Conservation (phyloP, 2,888 invertebrate genomes). For the Lithophane leautieri region DNA sequence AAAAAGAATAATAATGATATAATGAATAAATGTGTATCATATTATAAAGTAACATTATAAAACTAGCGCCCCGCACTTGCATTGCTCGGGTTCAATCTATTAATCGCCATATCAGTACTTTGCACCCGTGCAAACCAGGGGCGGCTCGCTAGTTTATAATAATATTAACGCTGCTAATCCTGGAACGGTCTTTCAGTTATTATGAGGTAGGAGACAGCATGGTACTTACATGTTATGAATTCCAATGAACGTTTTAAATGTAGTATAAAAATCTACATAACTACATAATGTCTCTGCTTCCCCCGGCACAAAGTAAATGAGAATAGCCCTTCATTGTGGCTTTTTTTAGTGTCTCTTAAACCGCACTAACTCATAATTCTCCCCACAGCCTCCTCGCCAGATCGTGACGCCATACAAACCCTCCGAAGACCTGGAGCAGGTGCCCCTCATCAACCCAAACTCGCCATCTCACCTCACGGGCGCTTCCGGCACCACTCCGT, state of each 20-base stretch:
- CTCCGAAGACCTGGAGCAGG: slow-evolving; percentile 94
- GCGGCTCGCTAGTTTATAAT: neutral
- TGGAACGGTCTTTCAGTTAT: too few species aligned
- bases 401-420: slow-evolving; percentile 97
- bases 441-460: slow-evolving; percentile 91
- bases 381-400: slow-evolving; percentile 94
- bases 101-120: neutral
- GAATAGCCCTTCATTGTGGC: neutral
- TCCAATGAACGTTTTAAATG: neutral
- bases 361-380: slow-evolving; percentile 78
- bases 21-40: neutral
- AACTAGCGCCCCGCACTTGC: neutral
- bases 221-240: neutral
- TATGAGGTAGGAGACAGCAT: neutral
- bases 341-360: neutral
- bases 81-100: neutral
- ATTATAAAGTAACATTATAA: neutral
- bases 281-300: neutral
- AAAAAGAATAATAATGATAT: too few species aligned
- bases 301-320: neutral
- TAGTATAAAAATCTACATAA: neutral
- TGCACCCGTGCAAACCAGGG: neutral
- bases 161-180: neutral
- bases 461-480: slow-evolving; percentile 86
- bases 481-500: slow-evolving; percentile 78